These are phyloP conservation scores for Leptinotarsa texana DNA, from an alignment of 1,140 invertebrate species.

Conservation along the genomic window DNA sequence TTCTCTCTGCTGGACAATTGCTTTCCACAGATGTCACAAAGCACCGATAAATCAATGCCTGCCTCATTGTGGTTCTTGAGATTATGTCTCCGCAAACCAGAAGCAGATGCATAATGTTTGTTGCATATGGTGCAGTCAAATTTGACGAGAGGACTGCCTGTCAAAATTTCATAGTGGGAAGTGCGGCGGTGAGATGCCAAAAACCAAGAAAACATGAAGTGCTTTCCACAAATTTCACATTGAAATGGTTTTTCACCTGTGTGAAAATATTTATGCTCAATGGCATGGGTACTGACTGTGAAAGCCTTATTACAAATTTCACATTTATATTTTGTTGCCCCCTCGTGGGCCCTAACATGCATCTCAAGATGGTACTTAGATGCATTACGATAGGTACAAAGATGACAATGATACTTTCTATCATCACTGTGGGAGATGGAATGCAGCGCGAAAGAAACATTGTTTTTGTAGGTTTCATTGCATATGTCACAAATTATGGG, in stretches of 20 bases:
- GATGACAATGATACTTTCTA: constrained; percentile 53
- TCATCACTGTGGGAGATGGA: constrained; percentile 51
- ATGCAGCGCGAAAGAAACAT: constrained; percentile 47
- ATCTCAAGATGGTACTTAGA: constrained; percentile 57
- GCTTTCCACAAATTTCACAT: constrained; percentile 66
- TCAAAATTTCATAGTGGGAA: constrained; percentile 53
- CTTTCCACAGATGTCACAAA: constrained; percentile 80
- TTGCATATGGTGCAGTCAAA: constrained; percentile 52
- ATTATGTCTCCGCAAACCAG: constrained; percentile 50
- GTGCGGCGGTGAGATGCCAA: constrained; percentile 50
- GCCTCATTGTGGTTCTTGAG: constrained; percentile 48
- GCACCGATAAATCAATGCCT: constrained; percentile 51
- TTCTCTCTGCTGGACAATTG: constrained; percentile 72
- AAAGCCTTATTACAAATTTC: constrained; percentile 59
- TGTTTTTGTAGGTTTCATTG: constrained; percentile 48
- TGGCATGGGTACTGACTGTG: constrained; percentile 57
- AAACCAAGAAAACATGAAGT: constrained; percentile 54
- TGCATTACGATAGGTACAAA: constrained; percentile 56
- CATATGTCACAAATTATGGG: constrained; percentile 51
- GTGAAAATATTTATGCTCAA: constrained; percentile 57
- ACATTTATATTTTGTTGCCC: constrained; percentile 59
- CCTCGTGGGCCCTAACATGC: constrained; percentile 54
- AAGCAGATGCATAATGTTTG: constrained; percentile 53
- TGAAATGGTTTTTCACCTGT: constrained; percentile 65
- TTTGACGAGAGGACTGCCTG: constrained; percentile 51